Base-by-base conservation (phyloP, 1,140 invertebrate genomes). In the Cydia strobilella region DNA sequence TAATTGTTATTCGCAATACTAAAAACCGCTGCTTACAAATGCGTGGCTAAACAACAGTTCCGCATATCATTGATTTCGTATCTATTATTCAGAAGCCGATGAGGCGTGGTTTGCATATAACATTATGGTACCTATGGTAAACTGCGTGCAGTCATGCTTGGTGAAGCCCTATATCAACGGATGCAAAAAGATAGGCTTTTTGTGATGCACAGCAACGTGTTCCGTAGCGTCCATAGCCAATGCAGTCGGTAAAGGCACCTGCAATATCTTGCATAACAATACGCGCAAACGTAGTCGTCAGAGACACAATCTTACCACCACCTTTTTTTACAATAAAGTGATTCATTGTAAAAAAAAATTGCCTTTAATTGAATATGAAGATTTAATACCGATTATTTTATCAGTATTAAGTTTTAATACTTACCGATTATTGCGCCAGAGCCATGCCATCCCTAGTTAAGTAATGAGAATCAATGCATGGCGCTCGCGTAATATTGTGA, bases 41-140 rank as follows among this genome's bases (percentile, higher is more conserved):
- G 31, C 63, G 23, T 69, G 18, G 15, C 39, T 12, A 66, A 39
- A 27, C 23, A 18, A 27, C 31, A 42, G 65, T 69, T 69, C 65
- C 65, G 65, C n/a, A 69, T 69, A 42, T 69, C 65, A 9, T 69
- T 69, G 13, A 7, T 18, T 20, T 69, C 39, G 31, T 18, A 39
- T 69, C 18, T 69, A 42, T 69, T 69, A 69, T 35, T 39, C 27
- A 18, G n/a, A 39, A 39, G 31, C n/a, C 65, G 31, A 69, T 69
- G 65, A 20, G 31, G 65, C 65, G 65, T 69, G 65, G 27, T 69
- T 69, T 69, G 65, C 65, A 69, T 69, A 69, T 20, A 23, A 9
- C 65, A 39, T n/a, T n/a, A n/a, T 15, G 65, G 63, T 15, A n/a
- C n/a, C n/a, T n/a, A 15, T n/a, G 15, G 31, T 35, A n/a, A 69